Conservation (phyloP, 2,888 invertebrate species). For the Bellardia pandia region DNA sequence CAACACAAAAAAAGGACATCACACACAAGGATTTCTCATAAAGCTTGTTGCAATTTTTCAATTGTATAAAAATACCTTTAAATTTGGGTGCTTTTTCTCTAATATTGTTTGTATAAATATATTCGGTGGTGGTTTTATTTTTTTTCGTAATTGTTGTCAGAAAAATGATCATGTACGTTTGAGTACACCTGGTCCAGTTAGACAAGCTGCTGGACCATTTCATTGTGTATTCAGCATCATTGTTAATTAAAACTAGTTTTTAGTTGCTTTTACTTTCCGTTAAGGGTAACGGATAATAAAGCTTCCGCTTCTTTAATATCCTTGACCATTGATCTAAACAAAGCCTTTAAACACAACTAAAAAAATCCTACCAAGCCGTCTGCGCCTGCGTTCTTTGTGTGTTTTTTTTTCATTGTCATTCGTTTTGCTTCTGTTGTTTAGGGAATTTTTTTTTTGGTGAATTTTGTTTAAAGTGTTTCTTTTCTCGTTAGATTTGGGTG, state of each 20-base stretch:
- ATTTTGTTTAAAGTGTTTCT: slow-evolving; percentile 25
- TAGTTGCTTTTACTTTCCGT: slow-evolving; percentile 40
- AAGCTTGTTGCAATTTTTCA: slow-evolving; percentile 78
- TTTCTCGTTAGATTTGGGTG: slow-evolving; percentile 44
- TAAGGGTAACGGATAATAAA: slow-evolving; percentile 76
- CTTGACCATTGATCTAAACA: slow-evolving; percentile 82
- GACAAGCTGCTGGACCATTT: slow-evolving; percentile 72
- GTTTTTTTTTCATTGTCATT: slow-evolving; percentile 19
- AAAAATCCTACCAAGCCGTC: slow-evolving; percentile 29
- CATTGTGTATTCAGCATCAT: slow-evolving; percentile 61
- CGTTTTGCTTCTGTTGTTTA: slow-evolving; percentile 25
- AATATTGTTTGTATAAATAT: slow-evolving; percentile 11
- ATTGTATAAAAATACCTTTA: slow-evolving; percentile 59
- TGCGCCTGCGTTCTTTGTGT: slow-evolving; percentile 35
- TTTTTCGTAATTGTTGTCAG: slow-evolving; percentile 63
- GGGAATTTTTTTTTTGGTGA: slow-evolving; percentile 13
- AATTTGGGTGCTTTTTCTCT: slow-evolving; percentile 64
- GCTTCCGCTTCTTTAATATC: slow-evolving; percentile 76
- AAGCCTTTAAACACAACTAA: slow-evolving; percentile 18
- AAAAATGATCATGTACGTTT: slow-evolving; percentile 45
- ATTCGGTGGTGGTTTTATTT: slow-evolving; percentile 72
- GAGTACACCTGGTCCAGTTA: slow-evolving; percentile 76
- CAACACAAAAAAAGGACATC: slow-evolving; percentile 40
- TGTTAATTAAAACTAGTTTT: slow-evolving; percentile 70
- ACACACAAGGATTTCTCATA: slow-evolving; percentile 62